Base-by-base conservation (phyloP, 2,888 invertebrate genomes). In the Apotomis capreana region DNA sequence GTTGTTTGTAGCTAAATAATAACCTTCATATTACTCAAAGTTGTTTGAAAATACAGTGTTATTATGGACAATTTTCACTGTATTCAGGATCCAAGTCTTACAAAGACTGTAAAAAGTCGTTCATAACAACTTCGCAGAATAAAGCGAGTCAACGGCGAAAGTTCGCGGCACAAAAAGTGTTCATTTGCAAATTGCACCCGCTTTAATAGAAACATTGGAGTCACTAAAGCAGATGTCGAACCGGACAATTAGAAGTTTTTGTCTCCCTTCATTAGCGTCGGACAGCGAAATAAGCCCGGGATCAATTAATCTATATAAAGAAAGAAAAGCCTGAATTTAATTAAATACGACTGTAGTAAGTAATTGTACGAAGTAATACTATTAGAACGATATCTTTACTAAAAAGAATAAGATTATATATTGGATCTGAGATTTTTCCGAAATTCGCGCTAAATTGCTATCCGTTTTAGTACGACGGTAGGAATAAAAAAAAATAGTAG, bases 161-260 rank as follows among this genome's bases (percentile, higher is more conserved):
- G 52, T 62, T 68, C 36, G 58, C 46, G 26, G 36, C 44, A 46
- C 52, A 70, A 70, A 81, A 85, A 83, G 79, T 80, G 78, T 78
- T 79, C 78, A 77, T 79, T 80, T 80, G 83, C 79, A 82, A 88
- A 84, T 82, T 79, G 80, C 78, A 68, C 72, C 77, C 77, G 79
- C 74, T 80, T 81, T 83, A 86, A 88, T 87, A 80, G 80, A 87
- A 85, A 86, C 84, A 85, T 87, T 81, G 79, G 79, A 79, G 79
- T 74, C 80, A 76, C 78, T 78, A 52, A 62, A 74, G 68, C 83
- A 81, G 80, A 84, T 81, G 82, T 82, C 81, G 80, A 81, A 80
- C 78, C 72, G 76, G 75, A 83, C 84, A 88, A 85, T 88, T 85
- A 85, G 78, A 84, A 85, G 84, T 87, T 88, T 88, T 84, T 84